These are phyloP conservation scores for Archaeoteleia sp. DNA, from an alignment of 2,888 invertebrate genomes.

Conservation along the genomic window DNA sequence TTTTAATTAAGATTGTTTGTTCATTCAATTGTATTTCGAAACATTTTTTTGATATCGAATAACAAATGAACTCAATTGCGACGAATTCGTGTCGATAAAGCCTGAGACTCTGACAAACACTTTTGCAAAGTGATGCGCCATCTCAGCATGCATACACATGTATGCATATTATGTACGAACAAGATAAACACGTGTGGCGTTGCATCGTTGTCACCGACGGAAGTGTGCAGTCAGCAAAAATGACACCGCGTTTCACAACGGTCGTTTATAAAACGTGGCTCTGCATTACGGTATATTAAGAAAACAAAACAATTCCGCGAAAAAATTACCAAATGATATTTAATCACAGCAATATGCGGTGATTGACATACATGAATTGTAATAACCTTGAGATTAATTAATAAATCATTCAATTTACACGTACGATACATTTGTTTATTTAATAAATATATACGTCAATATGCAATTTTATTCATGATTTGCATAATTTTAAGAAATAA, in stretches of 20 bases:
- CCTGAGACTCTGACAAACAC: slow-evolving; percentile 22
- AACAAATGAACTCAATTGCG: slow-evolving; percentile 29
- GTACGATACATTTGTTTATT: no score
- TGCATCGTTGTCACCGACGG: slow-evolving; percentile 28
- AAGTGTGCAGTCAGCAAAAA: slow-evolving; percentile 42
- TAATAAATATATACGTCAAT: no score
- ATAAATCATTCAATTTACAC: no score
- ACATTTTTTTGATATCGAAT: slow-evolving; percentile 21
- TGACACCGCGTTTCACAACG: slow-evolving; percentile 34
- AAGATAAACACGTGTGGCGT: slow-evolving; percentile 11
- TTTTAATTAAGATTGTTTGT: no score
- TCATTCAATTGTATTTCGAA: no score
- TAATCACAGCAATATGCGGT: slow-evolving; percentile 23
- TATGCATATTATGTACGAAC: slow-evolving; percentile 6
- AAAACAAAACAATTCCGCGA: slow-evolving; percentile 27
- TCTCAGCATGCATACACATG: slow-evolving; percentile 18
- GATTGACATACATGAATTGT: slow-evolving; percentile 10
- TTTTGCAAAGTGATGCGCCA: slow-evolving; percentile 32
- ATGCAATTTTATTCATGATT: background rate
- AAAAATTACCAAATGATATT: slow-evolving; percentile 21
- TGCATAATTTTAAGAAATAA: slow-evolving; percentile 6
- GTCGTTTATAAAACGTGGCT: slow-evolving; percentile 32
- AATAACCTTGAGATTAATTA: no score
- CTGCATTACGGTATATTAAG: slow-evolving; percentile 28
- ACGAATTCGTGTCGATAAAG: slow-evolving; percentile 31